Evolutionary conservation across 1,140 invertebrate species (phyloP), one percentile per base, ranked within the genome.

Genomic region (Heliconius hermathena): DNA sequence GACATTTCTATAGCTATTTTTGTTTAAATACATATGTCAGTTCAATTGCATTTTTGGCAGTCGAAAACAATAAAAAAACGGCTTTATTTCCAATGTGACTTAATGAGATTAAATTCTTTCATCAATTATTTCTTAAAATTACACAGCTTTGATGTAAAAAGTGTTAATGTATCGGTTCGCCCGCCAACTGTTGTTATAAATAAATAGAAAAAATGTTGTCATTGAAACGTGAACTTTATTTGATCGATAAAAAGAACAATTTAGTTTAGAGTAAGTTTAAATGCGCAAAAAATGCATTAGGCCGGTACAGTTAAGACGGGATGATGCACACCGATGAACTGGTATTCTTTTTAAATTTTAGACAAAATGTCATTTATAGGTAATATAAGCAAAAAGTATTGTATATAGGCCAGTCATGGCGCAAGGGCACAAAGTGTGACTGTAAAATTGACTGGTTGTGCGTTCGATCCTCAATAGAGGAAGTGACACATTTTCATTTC

Each of bases 211-310:
- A 66, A 66, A 26, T 70, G 38, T 71, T 70, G 38, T 71, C 60
- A 74, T 22, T 57, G 6, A 0, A 76, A 76, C n/a, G 3, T 73
- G 46, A 49, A 73, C 78, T 38, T 60, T 79, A 80, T 29, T 1
- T 0, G 11, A 13, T 74, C 8, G 1, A 22, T 20, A 8, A 71
- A 77, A 22, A 78, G 73, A n/a, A 75, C 36, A 74, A 57, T 78
- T 78, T 81, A 6, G 54, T 29, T 41, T 75, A 70, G 33, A 70
- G 6, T 9, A 18, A 36, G 36, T 71, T 36, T 18, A 73, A 74
- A 80, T 76, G 57, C 73, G 76, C 80, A 81, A 81, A 81, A 81
- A 81, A 76, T 81, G 80, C 76, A 81, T 81, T 81, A 81, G 80
- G 80, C 73, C 52, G 66, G 73, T 81, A 78, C 80, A 81, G 80